Base-by-base conservation (phyloP, 2,888 invertebrate species). In the Chirona hameri region DNA sequence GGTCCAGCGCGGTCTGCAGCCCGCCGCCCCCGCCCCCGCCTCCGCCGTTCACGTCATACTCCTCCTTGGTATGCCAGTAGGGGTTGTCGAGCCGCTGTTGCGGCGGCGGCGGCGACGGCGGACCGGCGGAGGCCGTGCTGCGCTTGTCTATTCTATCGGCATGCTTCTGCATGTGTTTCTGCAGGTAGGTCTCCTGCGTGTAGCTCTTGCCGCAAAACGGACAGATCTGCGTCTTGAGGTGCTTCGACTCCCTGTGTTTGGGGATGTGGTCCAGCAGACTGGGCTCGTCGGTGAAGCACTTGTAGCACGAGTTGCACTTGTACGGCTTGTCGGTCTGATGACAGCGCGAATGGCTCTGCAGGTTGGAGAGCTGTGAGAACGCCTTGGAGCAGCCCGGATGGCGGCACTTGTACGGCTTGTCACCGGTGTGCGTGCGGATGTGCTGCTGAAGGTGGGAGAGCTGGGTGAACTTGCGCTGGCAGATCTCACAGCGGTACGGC, bases 291-390 rank as follows among this genome's bases (percentile, higher is more conserved):
- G 95, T 93, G 91, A 99, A 99, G 90, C 99, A 99, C 91, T 99
- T 99, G 91, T 99, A 99, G 91, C 99, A 99, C 86, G 97, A 98
- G 91, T 99, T 99, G 91, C 99, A 99, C 90, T 99, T 98, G 92
- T 96, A 99, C 60, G 99, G 99, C 88, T 98, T 99, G 91, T 99
- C 99, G 85, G 98, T 98, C 88, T 99, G 99, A 91, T 99, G 99
- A 90, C 99, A 99, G 85, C 99, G 93, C 87, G 98, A 98, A 90
- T 99, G 99, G 88, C 96, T 96, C 91, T 99, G 99, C 86, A 99
- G 93, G 90, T 99, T 99, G 88, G 97, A 97, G 87, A 99, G 92
- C 89, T 99, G 99, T 84, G 97, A 97, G 91, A 99, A 99, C 85
- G 99, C 98, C 90, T 99, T 99, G 89, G 97, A 97, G 90, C 98